Evolutionary conservation across 2,888 invertebrate species (phyloP), one percentile per base, ranked within the genome.

Genomic region (Orthosia gothica): DNA sequence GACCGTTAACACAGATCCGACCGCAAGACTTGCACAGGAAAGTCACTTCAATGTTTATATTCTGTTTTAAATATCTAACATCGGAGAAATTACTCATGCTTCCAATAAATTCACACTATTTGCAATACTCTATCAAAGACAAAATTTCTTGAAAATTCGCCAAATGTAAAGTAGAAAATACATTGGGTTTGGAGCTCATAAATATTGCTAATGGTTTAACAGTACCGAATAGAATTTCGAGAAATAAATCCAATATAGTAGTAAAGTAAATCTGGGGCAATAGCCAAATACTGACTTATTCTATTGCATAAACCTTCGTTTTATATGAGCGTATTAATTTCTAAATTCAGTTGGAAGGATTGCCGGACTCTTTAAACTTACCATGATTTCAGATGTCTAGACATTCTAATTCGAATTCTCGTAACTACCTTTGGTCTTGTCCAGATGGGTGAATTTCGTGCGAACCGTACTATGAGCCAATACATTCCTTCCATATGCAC

Each of bases 161-260:
- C 49, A 55, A 77, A 73, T 75, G 13, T 50, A 54, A 64, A 59
- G 26, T 20, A 69, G 57, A 74, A 74, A 76, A 79, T 82, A 76
- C 65, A 77, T 77, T 79, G 65, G 45, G 61, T 70, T 70, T 50
- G 12, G 59, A 74, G 61, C 71, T 66, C 76, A 79, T 84, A 79
- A 82, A 85, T 76, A 85, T 79, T 71, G 65, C 74, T 82, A 84
- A 85, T 76, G 76, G 79, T 72, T 73, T 61, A 59, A 74, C 74
- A 70, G 70, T 59, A 59, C 49, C 54, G 67, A 79, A 74, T 74
- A 61, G 68, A 73, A 59, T 73, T 81, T 50, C 49, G 16, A 61
- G 66, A 50, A 74, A 82, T 74, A 76, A 74, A 85, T 82, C 54
- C 54, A 62, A 79, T 74, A 64, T 58, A 55, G 45, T 58, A 47